These are phyloP conservation scores for Tetragnatha versicolor DNA, from an alignment of 1,140 invertebrate genomes.

Conservation along the genomic window DNA sequence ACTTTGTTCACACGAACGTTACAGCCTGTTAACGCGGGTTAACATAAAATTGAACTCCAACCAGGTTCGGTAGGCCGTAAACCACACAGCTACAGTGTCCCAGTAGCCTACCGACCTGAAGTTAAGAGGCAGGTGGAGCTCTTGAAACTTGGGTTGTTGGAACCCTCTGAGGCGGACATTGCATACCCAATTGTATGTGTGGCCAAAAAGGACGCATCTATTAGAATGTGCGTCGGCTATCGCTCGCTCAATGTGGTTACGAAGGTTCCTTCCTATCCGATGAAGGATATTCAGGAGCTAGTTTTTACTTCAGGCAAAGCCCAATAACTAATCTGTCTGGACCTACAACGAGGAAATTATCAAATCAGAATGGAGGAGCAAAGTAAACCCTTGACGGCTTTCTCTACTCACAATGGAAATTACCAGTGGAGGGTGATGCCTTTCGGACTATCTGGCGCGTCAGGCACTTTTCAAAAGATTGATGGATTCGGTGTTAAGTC, in stretches of 20 bases:
- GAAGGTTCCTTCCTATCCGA: background rate
- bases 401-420: conserved; percentile 2
- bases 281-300: conserved; percentile 3
- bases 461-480: background rate
- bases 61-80: background rate
- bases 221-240: conserved; percentile 9
- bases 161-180: background rate
- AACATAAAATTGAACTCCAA: background rate
- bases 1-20: background rate
- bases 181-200: conserved; percentile 13
- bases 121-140: background rate
- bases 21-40: background rate
- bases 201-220: background rate
- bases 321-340: conserved; percentile 3
- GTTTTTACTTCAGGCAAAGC: background rate
- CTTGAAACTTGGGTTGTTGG: too few species aligned
- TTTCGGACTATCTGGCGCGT: too few species aligned
- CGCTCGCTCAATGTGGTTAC: conserved; percentile 1
- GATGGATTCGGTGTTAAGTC: too few species aligned
- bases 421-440: background rate
- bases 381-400: conserved; percentile 8
- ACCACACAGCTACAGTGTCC: background rate
- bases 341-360: conserved; percentile 17
- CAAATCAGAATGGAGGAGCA: background rate
- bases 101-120: background rate